phyloP scores from a whole-genome alignment of 2,888 invertebrate genomes.

The Ennomos erosarius region DNA sequence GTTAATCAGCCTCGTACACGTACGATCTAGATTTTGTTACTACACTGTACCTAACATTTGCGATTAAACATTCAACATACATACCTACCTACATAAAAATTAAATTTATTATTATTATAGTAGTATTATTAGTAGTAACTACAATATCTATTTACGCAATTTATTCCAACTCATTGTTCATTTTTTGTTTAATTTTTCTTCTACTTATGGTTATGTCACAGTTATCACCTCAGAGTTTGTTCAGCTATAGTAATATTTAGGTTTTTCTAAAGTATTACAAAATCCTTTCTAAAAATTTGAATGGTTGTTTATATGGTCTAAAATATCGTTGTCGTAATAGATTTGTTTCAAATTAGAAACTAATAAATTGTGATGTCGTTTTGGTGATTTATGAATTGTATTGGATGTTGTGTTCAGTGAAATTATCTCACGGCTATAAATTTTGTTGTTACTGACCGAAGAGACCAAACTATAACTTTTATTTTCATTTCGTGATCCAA shows the following conservation, averaged over 20 bases:
- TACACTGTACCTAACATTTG: slow-evolving; percentile 2
- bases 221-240: too few species aligned
- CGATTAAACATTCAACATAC: neutral
- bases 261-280: too few species aligned
- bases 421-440: slow-evolving; percentile 39
- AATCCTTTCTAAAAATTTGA: too few species aligned
- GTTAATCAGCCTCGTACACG: slow-evolving; percentile 24
- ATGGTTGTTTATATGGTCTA: neutral
- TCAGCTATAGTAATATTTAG: too few species aligned
- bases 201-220: too few species aligned
- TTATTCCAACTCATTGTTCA: too few species aligned
- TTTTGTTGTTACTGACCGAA: slow-evolving; percentile 33
- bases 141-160: too few species aligned
- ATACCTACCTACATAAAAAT: slow-evolving; percentile 3
- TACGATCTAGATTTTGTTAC: slow-evolving; percentile 33
- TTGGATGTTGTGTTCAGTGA: slow-evolving; percentile 37
- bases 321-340: neutral
- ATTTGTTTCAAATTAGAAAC: slow-evolving; percentile 16
- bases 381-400: slow-evolving; percentile 38
- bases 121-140: too few species aligned
- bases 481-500: slow-evolving; percentile 39
- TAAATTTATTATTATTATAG: neutral
- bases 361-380: slow-evolving; percentile 24
- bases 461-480: slow-evolving; percentile 33
- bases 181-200: slow-evolving; percentile 4